These are phyloP conservation scores for Lithobates pipiens DNA, from an alignment of 2,797 vertebrate species.

Conservation along the genomic window DNA sequence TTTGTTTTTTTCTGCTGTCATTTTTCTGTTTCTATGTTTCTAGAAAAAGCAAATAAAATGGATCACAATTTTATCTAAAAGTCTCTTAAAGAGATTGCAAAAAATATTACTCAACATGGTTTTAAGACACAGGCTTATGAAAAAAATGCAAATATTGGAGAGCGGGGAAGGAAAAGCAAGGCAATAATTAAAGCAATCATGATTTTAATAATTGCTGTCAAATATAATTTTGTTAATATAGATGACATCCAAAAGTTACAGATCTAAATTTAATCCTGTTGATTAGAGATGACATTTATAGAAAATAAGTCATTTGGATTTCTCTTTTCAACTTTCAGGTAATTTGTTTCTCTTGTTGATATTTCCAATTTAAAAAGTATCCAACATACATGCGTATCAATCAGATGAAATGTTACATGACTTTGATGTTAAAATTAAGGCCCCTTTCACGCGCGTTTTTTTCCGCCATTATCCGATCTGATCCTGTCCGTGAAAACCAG, in stretches of 20 bases:
- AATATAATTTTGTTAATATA: conserved; percentile 3
- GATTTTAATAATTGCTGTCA: not conserved
- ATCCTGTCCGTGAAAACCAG: too few species aligned
- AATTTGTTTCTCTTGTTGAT: not conserved
- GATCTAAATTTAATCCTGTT: not conserved
- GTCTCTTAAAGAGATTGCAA: too few species aligned
- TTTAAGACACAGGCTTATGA: not conserved
- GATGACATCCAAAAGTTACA: not conserved
- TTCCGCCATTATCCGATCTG: too few species aligned
- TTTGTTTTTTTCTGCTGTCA: too few species aligned
- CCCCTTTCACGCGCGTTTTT: too few species aligned
- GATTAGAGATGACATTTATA: conserved; percentile 17
- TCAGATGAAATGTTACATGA: too few species aligned
- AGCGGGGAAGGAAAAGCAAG: not conserved
- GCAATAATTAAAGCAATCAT: conserved; percentile 3
- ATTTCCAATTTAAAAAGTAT: not conserved
- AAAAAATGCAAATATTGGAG: not conserved
- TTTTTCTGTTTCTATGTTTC: too few species aligned
- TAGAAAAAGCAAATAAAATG: too few species aligned
- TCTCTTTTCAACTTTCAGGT: not conserved
- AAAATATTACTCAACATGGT: not conserved
- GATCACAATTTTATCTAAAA: too few species aligned
- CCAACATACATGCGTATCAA: not conserved
- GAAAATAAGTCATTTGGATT: not conserved
- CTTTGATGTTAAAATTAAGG: too few species aligned